Evolutionary conservation across 1,140 invertebrate species (phyloP).

Genomic region (Aphidius ervi): DNA sequence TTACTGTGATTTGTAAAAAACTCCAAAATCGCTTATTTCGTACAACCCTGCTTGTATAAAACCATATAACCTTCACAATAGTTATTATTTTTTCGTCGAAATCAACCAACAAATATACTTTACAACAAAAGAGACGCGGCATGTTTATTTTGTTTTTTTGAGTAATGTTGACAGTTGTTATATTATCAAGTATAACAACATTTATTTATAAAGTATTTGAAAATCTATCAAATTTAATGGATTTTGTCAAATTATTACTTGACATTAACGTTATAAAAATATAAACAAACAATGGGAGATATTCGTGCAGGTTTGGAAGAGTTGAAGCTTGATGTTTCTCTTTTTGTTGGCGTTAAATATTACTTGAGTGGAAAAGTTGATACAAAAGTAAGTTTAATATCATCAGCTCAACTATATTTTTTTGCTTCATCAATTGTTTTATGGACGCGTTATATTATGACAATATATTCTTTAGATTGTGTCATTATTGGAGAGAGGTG

Average conservation of each 20-base stretch:
- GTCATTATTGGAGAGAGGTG: slow-evolving; percentile 71
- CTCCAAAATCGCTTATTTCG: no score
- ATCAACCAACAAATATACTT: not conserved
- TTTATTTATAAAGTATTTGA: no score
- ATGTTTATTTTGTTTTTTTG: slow-evolving; percentile 16
- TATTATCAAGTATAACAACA: no score
- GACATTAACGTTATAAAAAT: slow-evolving; percentile 5
- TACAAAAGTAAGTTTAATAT: slow-evolving; percentile 56
- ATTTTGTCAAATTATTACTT: no score
- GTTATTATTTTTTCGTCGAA: no score
- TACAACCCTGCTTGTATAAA: no score
- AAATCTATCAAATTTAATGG: no score
- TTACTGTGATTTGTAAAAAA: no score
- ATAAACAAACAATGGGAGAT: slow-evolving; percentile 45
- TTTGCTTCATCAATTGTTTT: not conserved
- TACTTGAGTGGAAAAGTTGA: slow-evolving; percentile 66
- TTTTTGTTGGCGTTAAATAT: slow-evolving; percentile 62
- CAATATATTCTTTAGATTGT: slow-evolving; percentile 61
- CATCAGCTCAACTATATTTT: not conserved
- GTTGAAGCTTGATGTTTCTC: slow-evolving; percentile 44
- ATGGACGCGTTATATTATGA: not conserved
- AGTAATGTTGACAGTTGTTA: no score
- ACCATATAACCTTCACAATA: no score
- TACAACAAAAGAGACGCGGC: slow-evolving; percentile 39
- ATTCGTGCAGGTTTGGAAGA: slow-evolving; percentile 50